A percentile compares a stretch with the other conserved stretches of the same genome.
phyloP scores from a whole-genome alignment of 1,140 invertebrate species.

The Portunus trituberculatus region DNA sequence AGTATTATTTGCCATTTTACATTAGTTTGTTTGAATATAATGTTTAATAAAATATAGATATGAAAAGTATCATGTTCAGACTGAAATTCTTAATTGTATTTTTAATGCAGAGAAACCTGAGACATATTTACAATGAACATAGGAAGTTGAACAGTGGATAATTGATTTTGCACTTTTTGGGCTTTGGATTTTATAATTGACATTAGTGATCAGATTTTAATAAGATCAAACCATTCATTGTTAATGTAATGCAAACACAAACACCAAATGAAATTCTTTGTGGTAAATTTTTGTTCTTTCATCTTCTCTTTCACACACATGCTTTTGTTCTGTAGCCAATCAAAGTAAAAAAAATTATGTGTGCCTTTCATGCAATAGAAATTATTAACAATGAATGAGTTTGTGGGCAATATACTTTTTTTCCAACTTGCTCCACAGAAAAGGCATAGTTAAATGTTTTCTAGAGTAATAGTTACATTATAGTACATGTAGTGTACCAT shows the following conservation, averaged over 20 bases:
- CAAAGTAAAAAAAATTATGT: neutral
- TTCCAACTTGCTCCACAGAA: slow-evolving; percentile 1
- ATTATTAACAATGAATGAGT: neutral
- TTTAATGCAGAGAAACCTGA: neutral
- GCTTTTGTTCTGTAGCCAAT: neutral
- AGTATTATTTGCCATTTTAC: too few relatives aligned
- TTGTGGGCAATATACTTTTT: neutral
- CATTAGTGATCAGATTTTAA: neutral
- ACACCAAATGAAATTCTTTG: neutral
- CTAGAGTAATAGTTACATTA: neutral
- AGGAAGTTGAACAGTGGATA: neutral
- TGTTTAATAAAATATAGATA: too few relatives aligned
- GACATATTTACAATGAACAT: neutral
- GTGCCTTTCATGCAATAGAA: neutral
- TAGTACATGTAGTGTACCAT: neutral
- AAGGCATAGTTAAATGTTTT: neutral
- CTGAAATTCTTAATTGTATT: neutral
- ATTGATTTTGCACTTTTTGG: neutral
- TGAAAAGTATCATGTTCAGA: too few relatives aligned
- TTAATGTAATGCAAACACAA: neutral
- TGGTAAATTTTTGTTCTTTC: neutral
- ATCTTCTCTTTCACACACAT: neutral
- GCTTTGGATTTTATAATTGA: neutral
- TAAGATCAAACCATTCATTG: neutral
- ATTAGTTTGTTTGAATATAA: too few relatives aligned